These are phyloP conservation scores for Chromoteleia sp. DNA, from an alignment of 2,888 invertebrate species.

Conservation along the genomic window DNA sequence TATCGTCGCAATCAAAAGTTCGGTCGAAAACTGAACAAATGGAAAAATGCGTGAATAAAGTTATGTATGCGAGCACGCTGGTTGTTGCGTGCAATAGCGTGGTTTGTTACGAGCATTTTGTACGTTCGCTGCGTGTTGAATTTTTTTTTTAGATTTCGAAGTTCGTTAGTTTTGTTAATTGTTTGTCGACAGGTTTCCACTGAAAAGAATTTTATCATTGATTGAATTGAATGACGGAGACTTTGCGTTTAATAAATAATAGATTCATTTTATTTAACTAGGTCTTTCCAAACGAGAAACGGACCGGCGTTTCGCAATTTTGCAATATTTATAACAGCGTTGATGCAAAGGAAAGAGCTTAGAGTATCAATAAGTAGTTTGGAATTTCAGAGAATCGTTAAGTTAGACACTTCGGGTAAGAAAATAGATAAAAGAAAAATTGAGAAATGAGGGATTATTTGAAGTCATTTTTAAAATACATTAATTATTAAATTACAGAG, in stretches of 20 bases:
- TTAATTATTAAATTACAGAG: too few relatives aligned
- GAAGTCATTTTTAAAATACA: too few relatives aligned
- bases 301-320: slow-evolving; percentile 20
- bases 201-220: not conserved
- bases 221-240: not conserved
- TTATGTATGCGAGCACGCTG: not conserved
- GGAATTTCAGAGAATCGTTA: not conserved
- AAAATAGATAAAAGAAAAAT: too few relatives aligned
- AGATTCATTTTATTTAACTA: slow-evolving; percentile 23
- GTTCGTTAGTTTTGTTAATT: not conserved
- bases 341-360: slow-evolving; percentile 1
- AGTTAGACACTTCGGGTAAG: too few relatives aligned
- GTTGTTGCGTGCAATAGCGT: not conserved
- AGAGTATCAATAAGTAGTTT: slow-evolving; percentile 23
- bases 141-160: not conserved
- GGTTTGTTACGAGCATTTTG: not conserved
- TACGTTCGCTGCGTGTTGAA: not conserved
- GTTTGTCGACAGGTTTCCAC: not conserved
- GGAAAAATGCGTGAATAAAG: not conserved
- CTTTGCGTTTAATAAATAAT: slow-evolving; percentile 12
- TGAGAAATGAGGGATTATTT: not conserved
- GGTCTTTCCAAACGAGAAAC: slow-evolving; percentile 15
- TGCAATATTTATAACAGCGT: slow-evolving; percentile 26
- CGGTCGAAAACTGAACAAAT: not conserved
- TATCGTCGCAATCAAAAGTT: not conserved